Percentiles rank a stretch among this genome's conserved stretches.
phyloP scores from a whole-genome alignment of 2,797 vertebrate species.

The Acropternis orthonyx region DNA sequence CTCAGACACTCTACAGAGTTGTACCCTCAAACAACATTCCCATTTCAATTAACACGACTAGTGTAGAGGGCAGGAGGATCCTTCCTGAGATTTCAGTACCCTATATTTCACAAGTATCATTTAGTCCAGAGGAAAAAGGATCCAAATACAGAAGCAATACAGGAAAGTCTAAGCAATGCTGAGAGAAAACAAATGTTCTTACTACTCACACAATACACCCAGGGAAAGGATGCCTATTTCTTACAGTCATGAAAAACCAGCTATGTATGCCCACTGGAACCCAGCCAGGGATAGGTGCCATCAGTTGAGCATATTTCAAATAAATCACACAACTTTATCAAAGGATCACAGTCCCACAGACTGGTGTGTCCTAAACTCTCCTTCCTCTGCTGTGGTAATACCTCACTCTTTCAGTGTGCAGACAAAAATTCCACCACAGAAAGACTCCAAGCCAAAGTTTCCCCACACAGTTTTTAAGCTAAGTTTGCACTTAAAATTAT shows the following conservation, averaged over 20 bases:
- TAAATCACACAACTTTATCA: neutral
- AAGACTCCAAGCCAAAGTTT: neutral
- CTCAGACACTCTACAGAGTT: neutral
- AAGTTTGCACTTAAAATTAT: neutral
- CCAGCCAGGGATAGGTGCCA: neutral
- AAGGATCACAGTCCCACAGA: neutral
- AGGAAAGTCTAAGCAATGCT: neutral
- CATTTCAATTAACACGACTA: neutral
- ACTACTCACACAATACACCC: fast-evolving
- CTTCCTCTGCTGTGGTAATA: neutral
- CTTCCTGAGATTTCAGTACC: neutral
- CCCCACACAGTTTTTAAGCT: neutral
- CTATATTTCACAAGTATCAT: neutral
- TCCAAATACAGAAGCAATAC: neutral
- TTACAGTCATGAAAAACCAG: neutral
- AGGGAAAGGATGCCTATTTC: neutral
- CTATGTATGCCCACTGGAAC: neutral
- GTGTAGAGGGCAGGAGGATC: neutral
- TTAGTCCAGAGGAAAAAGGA: neutral
- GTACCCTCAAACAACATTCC: neutral
- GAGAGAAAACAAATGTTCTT: neutral
- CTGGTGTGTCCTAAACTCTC: neutral
- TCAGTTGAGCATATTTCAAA: neutral
- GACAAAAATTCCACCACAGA: neutral
- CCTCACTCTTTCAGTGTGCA: neutral